Evolutionary conservation across 2,797 vertebrate species (phyloP).

Genomic region (Perodicticus potto): DNA sequence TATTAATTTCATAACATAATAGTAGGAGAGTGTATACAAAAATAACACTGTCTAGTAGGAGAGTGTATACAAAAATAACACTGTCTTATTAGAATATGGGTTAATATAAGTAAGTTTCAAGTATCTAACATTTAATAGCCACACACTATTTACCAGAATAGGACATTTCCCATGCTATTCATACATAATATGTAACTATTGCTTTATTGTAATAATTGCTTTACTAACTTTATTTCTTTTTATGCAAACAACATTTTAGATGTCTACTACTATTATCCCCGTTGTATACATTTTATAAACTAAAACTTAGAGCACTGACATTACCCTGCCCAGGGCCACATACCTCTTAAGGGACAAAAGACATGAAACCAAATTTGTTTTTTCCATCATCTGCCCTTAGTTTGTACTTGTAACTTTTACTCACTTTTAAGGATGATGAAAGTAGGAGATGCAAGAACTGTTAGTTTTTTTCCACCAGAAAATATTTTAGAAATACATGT

Average conservation of each 20-base stretch:
- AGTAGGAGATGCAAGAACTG: background rate
- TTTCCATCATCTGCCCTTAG: background rate
- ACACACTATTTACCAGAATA: background rate
- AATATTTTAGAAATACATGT: constrained; percentile 42
- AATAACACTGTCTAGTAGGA: background rate
- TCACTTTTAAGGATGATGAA: background rate
- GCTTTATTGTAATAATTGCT: background rate
- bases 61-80: background rate
- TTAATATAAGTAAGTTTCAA: constrained; percentile 52
- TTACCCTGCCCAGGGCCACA: background rate
- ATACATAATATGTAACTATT: background rate
- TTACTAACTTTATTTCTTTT: constrained; percentile 57
- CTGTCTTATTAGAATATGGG: background rate
- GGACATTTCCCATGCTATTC: background rate
- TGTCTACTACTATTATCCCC: background rate
- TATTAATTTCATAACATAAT: background rate
- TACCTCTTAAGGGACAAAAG: background rate
- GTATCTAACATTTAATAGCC: background rate
- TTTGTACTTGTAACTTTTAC: background rate
- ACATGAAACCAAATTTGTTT: background rate
- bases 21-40: background rate
- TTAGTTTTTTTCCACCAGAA: background rate
- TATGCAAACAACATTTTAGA: background rate
- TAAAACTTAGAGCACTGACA: background rate
- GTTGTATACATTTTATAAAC: constrained; percentile 47